Evolutionary conservation across 1,140 invertebrate species (phyloP).

Genomic region (Heliconius nattereri): DNA sequence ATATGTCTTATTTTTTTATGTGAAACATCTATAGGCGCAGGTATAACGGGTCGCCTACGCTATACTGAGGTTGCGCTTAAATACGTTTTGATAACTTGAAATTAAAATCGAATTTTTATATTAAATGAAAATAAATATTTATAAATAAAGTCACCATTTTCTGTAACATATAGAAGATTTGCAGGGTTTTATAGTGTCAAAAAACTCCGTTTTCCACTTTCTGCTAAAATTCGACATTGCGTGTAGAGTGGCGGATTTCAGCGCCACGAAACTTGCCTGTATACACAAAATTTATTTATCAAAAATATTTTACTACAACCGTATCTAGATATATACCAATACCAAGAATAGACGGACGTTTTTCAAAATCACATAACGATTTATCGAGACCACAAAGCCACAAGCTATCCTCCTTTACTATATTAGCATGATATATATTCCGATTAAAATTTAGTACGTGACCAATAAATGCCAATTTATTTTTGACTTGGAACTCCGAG

Average conservation of each 20-base stretch:
- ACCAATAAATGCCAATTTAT: constrained; percentile 41
- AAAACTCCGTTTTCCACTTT: neutral
- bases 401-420: neutral
- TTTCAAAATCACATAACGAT: neutral
- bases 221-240: neutral
- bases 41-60: too few species aligned
- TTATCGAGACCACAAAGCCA: constrained; percentile 7
- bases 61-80: too few species aligned
- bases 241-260: neutral
- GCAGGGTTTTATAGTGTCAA: too few species aligned
- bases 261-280: neutral
- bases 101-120: too few species aligned
- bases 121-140: too few species aligned
- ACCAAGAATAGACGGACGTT: neutral
- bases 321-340: neutral
- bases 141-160: too few species aligned
- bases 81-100: too few species aligned
- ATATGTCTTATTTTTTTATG: too few species aligned
- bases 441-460: constrained; percentile 27
- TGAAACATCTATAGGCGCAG: too few species aligned
- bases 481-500: constrained; percentile 33
- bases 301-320: neutral
- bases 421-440: constrained; percentile 16
- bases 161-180: too few species aligned
- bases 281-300: neutral